A percentile compares a stretch with the other conserved stretches of the same genome.
These are phyloP conservation scores for Hemiscyllium ocellatum DNA, from an alignment of 2,113 vertebrate genomes.

Conservation along the genomic window DNA sequence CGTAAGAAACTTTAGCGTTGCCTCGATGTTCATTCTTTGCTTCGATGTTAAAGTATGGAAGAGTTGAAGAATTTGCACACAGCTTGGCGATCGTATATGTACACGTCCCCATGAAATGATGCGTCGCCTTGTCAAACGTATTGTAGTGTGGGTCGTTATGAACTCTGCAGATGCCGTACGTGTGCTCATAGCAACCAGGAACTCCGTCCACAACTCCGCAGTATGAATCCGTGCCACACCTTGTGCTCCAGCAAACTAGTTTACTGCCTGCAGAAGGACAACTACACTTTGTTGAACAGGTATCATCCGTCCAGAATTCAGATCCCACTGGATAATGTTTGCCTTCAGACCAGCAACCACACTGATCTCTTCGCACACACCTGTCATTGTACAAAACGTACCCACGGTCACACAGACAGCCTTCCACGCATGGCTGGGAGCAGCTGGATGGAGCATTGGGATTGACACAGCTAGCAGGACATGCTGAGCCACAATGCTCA, in stretches of 20 bases:
- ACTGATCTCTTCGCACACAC: conserved; percentile 47
- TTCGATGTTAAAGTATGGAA: too few relatives aligned
- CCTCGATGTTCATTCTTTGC: conserved; percentile 55
- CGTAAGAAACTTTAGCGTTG: conserved; percentile 48
- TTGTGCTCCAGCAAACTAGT: conserved; percentile 54
- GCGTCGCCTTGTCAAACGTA: too few relatives aligned
- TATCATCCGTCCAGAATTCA: conserved; percentile 61
- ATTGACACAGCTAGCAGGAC: too few relatives aligned
- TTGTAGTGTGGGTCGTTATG: too few relatives aligned
- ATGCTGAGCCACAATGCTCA: too few relatives aligned
- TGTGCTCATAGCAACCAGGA: conserved; percentile 41
- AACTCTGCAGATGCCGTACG: conserved; percentile 54
- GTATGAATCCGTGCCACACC: conserved; percentile 51
- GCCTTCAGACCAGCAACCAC: conserved; percentile 48
- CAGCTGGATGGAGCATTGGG: too few relatives aligned
- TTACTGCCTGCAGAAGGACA: conserved; percentile 54
- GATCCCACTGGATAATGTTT: conserved; percentile 50
- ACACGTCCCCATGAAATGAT: too few relatives aligned
- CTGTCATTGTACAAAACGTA: conserved; percentile 42
- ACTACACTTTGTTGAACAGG: conserved; percentile 54
- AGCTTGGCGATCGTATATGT: too few relatives aligned
- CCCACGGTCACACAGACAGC: too few relatives aligned
- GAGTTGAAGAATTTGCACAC: too few relatives aligned
- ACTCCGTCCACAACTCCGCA: conserved; percentile 51
- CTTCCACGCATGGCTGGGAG: too few relatives aligned